Conservation (phyloP, 1,140 invertebrate species). For the Penaeus chinensis region DNA sequence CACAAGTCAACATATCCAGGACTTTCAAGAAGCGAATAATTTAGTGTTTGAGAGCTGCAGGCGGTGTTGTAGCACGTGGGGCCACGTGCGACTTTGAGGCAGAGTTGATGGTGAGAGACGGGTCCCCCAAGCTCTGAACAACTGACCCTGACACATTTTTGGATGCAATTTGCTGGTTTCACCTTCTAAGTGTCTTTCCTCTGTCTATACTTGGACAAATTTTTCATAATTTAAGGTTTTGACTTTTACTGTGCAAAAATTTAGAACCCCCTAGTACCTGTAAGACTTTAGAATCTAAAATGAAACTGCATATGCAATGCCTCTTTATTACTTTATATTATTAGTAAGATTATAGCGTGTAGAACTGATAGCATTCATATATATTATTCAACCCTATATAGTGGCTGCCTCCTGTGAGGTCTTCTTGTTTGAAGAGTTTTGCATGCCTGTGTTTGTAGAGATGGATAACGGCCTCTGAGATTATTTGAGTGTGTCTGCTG, state of each 20-base stretch:
- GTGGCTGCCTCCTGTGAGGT: slow-evolving; percentile 41
- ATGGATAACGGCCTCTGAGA: slow-evolving; percentile 43
- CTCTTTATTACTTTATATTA: slow-evolving; percentile 60
- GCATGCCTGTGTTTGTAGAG: slow-evolving; percentile 52
- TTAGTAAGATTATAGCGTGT: slow-evolving; percentile 56
- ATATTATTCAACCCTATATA: slow-evolving; percentile 50
- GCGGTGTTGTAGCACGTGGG: slow-evolving; percentile 21
- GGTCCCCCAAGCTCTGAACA: slow-evolving; percentile 21
- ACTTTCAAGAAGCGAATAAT: slow-evolving; percentile 24
- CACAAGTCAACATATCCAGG: slow-evolving; percentile 45
- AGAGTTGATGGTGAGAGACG: slow-evolving; percentile 27
- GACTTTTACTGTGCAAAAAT: slow-evolving; percentile 56
- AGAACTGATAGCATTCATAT: slow-evolving; percentile 58
- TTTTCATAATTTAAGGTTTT: slow-evolving; percentile 51
- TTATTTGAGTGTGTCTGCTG: slow-evolving; percentile 48
- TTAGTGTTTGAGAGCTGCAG: slow-evolving; percentile 30
- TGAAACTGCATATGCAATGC: slow-evolving; percentile 58
- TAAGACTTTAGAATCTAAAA: slow-evolving; percentile 54
- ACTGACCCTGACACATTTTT: slow-evolving; percentile 46
- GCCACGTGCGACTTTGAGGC: background rate
- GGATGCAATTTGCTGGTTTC: slow-evolving; percentile 56
- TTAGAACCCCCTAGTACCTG: slow-evolving; percentile 53
- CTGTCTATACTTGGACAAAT: slow-evolving; percentile 44
- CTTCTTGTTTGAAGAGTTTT: slow-evolving; percentile 54
- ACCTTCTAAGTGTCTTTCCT: slow-evolving; percentile 60